A percentile compares a stretch with the other conserved stretches of the same genome.
phyloP scores from a whole-genome alignment of 2,888 invertebrate species.

The Meiosimyza platycephala region DNA sequence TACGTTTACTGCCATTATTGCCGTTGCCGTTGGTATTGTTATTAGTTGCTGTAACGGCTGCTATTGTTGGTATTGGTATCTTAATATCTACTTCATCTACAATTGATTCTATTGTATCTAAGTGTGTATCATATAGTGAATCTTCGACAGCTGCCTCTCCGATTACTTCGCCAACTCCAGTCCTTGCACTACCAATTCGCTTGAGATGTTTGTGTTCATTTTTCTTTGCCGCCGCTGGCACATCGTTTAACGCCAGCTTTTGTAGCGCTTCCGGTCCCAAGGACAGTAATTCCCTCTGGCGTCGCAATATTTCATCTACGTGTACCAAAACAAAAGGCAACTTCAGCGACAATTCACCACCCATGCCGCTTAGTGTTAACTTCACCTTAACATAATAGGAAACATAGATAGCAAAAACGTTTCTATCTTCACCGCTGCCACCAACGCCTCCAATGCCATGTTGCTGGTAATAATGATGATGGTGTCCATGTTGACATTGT shows the following conservation, averaged over 20 bases:
- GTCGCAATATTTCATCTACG: constrained; percentile 57
- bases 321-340: constrained; percentile 85
- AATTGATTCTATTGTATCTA: constrained; percentile 57
- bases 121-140: constrained; percentile 28
- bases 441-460: constrained; percentile 68
- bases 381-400: constrained; percentile 92
- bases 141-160: neutral
- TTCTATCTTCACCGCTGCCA: constrained; percentile 72
- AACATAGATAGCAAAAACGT: constrained; percentile 91
- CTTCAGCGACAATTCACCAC: constrained; percentile 82
- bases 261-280: constrained; percentile 45
- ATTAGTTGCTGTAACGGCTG: constrained; percentile 13
- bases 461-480: constrained; percentile 61
- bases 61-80: constrained; percentile 49
- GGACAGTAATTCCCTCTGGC: constrained; percentile 37
- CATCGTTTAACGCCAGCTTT: constrained; percentile 56
- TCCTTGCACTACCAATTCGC: neutral
- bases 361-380: constrained; percentile 82
- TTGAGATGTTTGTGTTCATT: constrained; percentile 35
- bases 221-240: constrained; percentile 50
- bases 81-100: constrained; percentile 57
- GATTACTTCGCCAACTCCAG: neutral
- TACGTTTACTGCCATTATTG: constrained; percentile 48
- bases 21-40: neutral
- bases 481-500: neutral